Evolutionary conservation across 2,113 vertebrate genomes (phyloP).

Genomic region (Anolis sagrei): DNA sequence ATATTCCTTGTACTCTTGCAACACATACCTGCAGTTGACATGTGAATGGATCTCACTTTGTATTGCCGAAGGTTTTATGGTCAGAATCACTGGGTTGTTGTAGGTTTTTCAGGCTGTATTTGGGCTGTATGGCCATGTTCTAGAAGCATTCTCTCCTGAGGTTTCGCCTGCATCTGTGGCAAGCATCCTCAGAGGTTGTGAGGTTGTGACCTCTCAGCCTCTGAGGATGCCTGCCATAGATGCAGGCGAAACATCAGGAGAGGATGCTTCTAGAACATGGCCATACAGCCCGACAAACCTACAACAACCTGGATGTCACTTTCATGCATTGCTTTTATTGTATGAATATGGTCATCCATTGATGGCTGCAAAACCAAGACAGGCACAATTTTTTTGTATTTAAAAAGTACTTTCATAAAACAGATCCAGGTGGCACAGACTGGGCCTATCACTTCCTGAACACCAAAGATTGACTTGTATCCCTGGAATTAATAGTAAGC

Average conservation of each 20-base stretch:
- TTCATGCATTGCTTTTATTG: not conserved
- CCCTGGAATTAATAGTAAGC: not conserved
- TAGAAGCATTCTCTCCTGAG: too few species aligned
- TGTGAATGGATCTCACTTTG: not conserved
- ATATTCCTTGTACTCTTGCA: not conserved
- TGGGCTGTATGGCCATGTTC: too few species aligned
- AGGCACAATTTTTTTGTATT: not conserved
- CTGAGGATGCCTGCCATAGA: too few species aligned
- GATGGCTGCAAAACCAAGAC: not conserved
- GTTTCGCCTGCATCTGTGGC: too few species aligned
- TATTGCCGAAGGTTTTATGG: too few species aligned
- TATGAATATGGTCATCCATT: not conserved
- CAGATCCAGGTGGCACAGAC: not conserved
- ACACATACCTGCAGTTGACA: not conserved
- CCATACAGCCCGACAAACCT: too few species aligned
- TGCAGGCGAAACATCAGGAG: too few species aligned
- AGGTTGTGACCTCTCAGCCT: too few species aligned
- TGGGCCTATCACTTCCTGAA: fast-evolving
- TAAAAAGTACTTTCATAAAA: not conserved
- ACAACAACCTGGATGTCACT: not conserved
- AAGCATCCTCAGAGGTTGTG: too few species aligned
- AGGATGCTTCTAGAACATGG: too few species aligned
- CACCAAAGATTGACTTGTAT: not conserved
- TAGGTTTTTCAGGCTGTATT: too few species aligned
- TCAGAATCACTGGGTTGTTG: too few species aligned